Conservation (phyloP, 1,140 invertebrate genomes). For the Scaptomyza pallida region DNA sequence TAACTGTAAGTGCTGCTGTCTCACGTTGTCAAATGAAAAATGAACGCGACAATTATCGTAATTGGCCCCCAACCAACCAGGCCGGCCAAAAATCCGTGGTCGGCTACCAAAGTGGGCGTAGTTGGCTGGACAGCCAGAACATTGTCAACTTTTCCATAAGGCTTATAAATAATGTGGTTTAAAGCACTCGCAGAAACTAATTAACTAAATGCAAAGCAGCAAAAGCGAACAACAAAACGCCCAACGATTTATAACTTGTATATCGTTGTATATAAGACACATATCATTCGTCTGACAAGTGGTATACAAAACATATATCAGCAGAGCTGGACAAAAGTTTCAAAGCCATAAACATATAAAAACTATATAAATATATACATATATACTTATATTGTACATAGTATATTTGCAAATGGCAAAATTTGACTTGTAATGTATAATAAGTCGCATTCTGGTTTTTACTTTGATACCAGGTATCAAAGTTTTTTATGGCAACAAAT, state of each 20-base stretch:
- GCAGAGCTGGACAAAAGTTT: conserved; percentile 36
- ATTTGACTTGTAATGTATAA: conserved; percentile 65
- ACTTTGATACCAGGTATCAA: no score
- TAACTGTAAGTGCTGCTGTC: conserved; percentile 51
- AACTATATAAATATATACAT: not conserved
- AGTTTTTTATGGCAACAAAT: no score
- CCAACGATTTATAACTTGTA: conserved; percentile 57
- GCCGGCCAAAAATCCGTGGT: conserved; percentile 25
- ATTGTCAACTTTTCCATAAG: conserved; percentile 20
- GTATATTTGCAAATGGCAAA: conserved; percentile 34
- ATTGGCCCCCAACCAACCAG: conserved; percentile 60
- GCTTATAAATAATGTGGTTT: conserved; percentile 52
- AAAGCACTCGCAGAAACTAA: conserved; percentile 61
- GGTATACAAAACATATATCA: conserved; percentile 31
- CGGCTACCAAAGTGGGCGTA: not conserved
- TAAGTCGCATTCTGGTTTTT: conserved; percentile 54
- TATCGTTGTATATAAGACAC: conserved; percentile 23
- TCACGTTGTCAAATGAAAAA: conserved; percentile 77
- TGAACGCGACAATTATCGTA: conserved; percentile 78
- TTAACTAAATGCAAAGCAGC: conserved; percentile 61
- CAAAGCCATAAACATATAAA: not conserved
- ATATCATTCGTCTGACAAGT: conserved; percentile 44
- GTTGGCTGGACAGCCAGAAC: not conserved
- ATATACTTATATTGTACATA: conserved; percentile 5
- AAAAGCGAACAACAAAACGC: conserved; percentile 11